A percentile compares a stretch with the other conserved stretches of the same genome.
Evolutionary conservation across 2,888 invertebrate genomes (phyloP).

Genomic region (Epinotia demarniana): DNA sequence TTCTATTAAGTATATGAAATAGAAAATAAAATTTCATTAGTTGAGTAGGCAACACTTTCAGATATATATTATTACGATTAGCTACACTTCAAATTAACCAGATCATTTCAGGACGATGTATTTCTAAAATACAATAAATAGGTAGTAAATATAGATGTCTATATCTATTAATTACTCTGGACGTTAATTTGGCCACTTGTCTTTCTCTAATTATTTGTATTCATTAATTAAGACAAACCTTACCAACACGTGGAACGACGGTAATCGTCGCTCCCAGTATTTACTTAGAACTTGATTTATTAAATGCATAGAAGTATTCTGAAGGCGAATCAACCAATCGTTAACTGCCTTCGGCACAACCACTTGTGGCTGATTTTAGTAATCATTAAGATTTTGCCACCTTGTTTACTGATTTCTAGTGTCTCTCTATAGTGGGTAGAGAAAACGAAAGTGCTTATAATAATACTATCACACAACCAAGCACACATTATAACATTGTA

Average conservation of each 20-base stretch:
- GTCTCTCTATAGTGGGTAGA: slow-evolving; percentile 7
- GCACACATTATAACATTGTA: slow-evolving; percentile 53
- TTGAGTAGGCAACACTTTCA: slow-evolving; percentile 16
- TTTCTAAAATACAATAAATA: slow-evolving; percentile 45
- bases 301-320: slow-evolving; percentile 40
- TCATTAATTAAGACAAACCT: slow-evolving; percentile 63
- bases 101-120: slow-evolving; percentile 32
- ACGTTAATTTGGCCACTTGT: slow-evolving; percentile 83
- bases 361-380: slow-evolving; percentile 17
- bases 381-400: slow-evolving; percentile 4
- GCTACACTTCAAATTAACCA: slow-evolving; percentile 32
- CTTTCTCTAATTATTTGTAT: slow-evolving; percentile 67
- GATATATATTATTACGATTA: slow-evolving; percentile 21
- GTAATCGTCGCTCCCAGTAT: slow-evolving; percentile 20
- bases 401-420: slow-evolving; percentile 13
- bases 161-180: slow-evolving; percentile 63
- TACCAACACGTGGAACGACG: slow-evolving; percentile 44
- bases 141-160: slow-evolving; percentile 50
- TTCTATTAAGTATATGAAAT: slow-evolving; percentile 7
- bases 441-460: slow-evolving; percentile 34
- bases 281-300: slow-evolving; percentile 39
- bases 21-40: slow-evolving; percentile 22
- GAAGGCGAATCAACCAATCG: slow-evolving; percentile 11
- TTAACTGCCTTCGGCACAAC: slow-evolving; percentile 16
- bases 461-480: slow-evolving; percentile 62